phyloP scores from a whole-genome alignment of 2,888 invertebrate genomes.

The Dioctria rufipes region DNA sequence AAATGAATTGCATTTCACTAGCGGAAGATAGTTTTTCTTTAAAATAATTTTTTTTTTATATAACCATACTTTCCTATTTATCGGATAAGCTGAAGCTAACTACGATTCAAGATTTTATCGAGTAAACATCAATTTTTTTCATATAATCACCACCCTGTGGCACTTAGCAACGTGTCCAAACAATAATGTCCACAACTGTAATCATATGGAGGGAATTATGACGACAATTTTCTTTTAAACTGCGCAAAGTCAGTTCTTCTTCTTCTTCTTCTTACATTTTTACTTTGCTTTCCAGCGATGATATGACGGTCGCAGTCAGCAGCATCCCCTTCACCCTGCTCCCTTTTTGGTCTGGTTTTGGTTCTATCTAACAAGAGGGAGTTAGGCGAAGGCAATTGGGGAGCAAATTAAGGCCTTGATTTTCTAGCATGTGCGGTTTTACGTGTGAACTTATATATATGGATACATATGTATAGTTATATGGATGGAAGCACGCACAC shows the following conservation, averaged over 20 bases:
- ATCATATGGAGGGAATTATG: constrained; percentile 20
- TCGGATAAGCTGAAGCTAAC: not conserved
- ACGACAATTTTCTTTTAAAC: not conserved
- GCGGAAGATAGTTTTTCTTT: not conserved
- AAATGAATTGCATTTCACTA: constrained; percentile 2
- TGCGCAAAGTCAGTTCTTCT: constrained; percentile 1
- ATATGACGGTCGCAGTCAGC: not conserved
- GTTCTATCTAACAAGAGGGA: not conserved
- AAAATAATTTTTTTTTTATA: too few species aligned
- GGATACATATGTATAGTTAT: not conserved
- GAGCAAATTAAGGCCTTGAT: not conserved
- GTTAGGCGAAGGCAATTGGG: not conserved
- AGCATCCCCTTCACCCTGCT: not conserved
- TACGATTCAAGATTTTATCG: not conserved
- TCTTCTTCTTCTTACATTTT: not conserved
- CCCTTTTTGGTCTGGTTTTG: constrained; percentile 6
- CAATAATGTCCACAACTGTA: constrained; percentile 19
- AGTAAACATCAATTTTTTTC: too few species aligned
- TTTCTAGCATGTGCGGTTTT: not conserved
- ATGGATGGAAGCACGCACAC: not conserved
- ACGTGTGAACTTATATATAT: not conserved
- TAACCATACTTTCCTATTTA: too few species aligned
- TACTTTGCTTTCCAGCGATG: too few species aligned
- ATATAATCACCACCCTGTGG: too few species aligned
- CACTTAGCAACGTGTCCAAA: not conserved